Evolutionary conservation across 2,113 vertebrate species (phyloP).

Genomic region (Callipepla californica): DNA sequence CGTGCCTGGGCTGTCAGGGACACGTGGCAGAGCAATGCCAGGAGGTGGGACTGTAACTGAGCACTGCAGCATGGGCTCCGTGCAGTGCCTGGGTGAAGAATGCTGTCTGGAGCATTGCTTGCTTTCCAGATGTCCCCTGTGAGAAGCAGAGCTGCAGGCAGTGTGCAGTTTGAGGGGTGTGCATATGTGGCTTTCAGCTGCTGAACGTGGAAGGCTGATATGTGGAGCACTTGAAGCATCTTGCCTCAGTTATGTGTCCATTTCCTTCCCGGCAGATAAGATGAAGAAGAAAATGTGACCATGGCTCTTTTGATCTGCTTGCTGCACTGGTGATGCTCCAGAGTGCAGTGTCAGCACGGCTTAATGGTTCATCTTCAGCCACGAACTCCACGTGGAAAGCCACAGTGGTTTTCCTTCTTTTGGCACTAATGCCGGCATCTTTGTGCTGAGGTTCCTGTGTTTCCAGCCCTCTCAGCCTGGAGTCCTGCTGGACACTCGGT

Average conservation of each 20-base stretch:
- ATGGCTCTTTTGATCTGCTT: constrained; percentile 16
- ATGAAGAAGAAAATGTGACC: constrained; percentile 10
- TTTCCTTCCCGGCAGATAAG: constrained; percentile 27
- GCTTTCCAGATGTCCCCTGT: constrained; percentile 1
- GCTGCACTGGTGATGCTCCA: not conserved
- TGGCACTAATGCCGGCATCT: not conserved
- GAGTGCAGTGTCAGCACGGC: constrained; percentile 1
- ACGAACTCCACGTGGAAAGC: not conserved
- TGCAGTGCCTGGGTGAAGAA: not conserved
- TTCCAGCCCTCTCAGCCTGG: not conserved
- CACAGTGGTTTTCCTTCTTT: not conserved
- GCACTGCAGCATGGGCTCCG: not conserved
- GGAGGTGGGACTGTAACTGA: not conserved
- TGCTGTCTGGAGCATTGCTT: not conserved
- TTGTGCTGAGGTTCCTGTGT: not conserved
- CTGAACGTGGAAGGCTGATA: constrained; percentile 18
- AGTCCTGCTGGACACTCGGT: not conserved
- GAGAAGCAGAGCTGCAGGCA: not conserved
- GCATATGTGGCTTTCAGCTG: constrained; percentile 50
- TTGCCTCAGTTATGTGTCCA: not conserved
- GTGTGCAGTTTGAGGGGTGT: not conserved
- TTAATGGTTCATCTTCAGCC: not conserved
- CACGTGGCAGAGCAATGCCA: not conserved
- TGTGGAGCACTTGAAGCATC: constrained; percentile 24
- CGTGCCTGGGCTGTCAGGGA: not conserved